These are phyloP conservation scores for Rostratula benghalensis DNA, from an alignment of 2,113 vertebrate genomes.

Conservation along the genomic window DNA sequence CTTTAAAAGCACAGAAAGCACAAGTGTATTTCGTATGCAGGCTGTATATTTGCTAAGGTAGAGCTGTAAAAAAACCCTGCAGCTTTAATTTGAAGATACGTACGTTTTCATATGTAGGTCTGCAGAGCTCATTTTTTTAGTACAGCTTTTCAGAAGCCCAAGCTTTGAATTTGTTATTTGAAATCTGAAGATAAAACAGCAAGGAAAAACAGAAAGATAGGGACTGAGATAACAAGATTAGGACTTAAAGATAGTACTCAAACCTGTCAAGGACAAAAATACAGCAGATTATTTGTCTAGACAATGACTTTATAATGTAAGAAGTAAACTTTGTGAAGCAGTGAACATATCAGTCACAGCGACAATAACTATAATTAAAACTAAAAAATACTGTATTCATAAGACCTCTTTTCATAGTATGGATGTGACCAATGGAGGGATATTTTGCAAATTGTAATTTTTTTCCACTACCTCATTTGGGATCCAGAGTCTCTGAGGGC, in stretches of 20 bases:
- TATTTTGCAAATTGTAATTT: neutral
- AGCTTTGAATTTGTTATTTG: conserved; percentile 15
- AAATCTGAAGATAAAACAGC: conserved; percentile 38
- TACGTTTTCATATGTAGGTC: neutral
- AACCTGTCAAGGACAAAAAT: conserved; percentile 11
- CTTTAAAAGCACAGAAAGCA: neutral
- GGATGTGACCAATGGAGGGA: fast-evolving
- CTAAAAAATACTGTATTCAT: neutral
- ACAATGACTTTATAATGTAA: neutral
- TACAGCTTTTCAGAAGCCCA: neutral
- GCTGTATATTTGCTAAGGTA: neutral
- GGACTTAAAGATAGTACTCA: neutral
- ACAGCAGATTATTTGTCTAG: neutral
- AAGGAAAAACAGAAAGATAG: neutral
- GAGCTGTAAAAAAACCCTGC: neutral
- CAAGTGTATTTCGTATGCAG: neutral
- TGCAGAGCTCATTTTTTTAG: neutral
- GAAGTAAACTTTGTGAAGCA: neutral
- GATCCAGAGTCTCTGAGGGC: neutral
- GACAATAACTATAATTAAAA: neutral
- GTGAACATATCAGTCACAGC: neutral
- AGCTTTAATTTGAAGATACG: neutral
- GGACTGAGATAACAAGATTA: conserved; percentile 20
- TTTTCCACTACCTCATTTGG: neutral
- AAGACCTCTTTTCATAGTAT: neutral